A percentile compares a stretch with the other conserved stretches of the same genome.
phyloP scores from a whole-genome alignment of 2,797 vertebrate genomes.

The Artibeus lituratus region DNA sequence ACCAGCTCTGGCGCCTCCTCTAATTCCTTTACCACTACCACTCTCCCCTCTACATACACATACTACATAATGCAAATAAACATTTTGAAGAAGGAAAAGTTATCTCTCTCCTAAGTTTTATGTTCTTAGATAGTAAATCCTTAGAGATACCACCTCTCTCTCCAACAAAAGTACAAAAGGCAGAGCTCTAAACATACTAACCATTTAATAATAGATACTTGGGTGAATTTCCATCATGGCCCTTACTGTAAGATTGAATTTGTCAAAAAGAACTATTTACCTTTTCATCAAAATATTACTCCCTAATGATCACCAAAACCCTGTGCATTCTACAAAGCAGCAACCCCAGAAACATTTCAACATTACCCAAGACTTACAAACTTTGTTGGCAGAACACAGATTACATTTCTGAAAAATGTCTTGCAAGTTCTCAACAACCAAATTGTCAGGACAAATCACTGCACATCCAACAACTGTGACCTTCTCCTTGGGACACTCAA shows the following conservation, averaged over 20 bases:
- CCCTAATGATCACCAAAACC: not conserved
- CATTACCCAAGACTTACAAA: not conserved
- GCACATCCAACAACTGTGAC: not conserved
- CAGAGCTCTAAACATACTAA: not conserved
- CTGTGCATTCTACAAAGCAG: not conserved
- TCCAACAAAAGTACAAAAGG: not conserved
- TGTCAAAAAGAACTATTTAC: not conserved
- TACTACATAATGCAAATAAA: slow-evolving; percentile 4
- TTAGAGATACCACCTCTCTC: not conserved
- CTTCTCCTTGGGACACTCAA: not conserved
- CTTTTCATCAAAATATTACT: slow-evolving; percentile 9
- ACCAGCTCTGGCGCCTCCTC: not conserved
- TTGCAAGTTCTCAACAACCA: not conserved
- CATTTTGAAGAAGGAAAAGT: slow-evolving; percentile 3
- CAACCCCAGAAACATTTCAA: slow-evolving; percentile 4
- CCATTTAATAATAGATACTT: not conserved
- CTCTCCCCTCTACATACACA: not conserved
- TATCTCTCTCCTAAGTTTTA: slow-evolving; percentile 16
- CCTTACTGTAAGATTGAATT: not conserved
- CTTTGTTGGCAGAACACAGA: not conserved
- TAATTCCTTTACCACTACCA: not conserved
- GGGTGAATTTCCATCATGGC: not conserved
- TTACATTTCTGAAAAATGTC: slow-evolving; percentile 6
- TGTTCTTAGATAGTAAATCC: not conserved
- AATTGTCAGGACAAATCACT: not conserved